These are phyloP conservation scores for Bilobella aurantiaca DNA, from an alignment of 1,140 invertebrate genomes.

Conservation along the genomic window DNA sequence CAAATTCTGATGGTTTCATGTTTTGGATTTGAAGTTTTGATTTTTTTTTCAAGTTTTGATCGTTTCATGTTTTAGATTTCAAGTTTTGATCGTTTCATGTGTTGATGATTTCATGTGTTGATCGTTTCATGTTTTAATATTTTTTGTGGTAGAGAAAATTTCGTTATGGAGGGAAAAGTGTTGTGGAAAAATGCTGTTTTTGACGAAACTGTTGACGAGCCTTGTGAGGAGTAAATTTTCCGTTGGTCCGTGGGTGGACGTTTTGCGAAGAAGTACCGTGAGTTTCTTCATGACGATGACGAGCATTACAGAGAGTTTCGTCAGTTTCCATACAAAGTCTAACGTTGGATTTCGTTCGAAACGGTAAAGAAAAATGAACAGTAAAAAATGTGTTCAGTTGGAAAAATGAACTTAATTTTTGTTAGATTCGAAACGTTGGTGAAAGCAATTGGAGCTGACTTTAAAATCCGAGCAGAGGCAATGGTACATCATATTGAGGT, in stretches of 20 bases:
- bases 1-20: too few species aligned
- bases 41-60: too few species aligned
- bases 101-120: too few species aligned
- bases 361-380: conserved; percentile 9
- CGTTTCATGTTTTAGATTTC: too few species aligned
- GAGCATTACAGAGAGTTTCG: conserved; percentile 11
- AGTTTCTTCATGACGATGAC: conserved; percentile 16
- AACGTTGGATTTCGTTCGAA: conserved; percentile 3
- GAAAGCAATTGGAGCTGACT: conserved; percentile 18
- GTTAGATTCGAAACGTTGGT: conserved; percentile 22
- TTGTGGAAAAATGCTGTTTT: conserved; percentile 8
- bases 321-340: conserved; percentile 12
- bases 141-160: conserved; percentile 14
- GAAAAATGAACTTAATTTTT: neutral
- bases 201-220: conserved; percentile 8
- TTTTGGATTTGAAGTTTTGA: too few species aligned
- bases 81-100: too few species aligned
- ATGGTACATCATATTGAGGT: conserved; percentile 28
- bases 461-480: conserved; percentile 25
- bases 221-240: conserved; percentile 12
- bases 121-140: too few species aligned
- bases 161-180: neutral
- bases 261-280: conserved; percentile 10
- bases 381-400: neutral
- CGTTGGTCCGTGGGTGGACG: conserved; percentile 8